A percentile compares a stretch with the other conserved stretches of the same genome.
Conservation (phyloP, 2,888 invertebrate genomes). For the Thymelicus acteon region DNA sequence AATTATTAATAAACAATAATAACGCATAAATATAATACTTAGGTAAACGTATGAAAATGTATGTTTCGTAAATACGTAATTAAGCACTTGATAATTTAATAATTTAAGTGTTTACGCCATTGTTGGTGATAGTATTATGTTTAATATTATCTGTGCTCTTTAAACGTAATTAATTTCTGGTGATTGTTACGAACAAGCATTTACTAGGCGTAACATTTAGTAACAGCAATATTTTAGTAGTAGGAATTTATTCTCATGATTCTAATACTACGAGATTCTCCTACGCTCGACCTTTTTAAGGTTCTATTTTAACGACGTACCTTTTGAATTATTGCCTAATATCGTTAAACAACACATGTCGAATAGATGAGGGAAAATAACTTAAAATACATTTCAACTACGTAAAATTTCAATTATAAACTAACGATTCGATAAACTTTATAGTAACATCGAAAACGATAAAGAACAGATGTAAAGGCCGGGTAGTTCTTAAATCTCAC, state of each 20-base stretch:
- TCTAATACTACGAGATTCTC: slow-evolving; percentile 1
- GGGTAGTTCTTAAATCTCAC: slow-evolving; percentile 25
- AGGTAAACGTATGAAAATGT: background rate
- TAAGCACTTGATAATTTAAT: slow-evolving; percentile 4
- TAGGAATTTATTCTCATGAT: slow-evolving; percentile 14
- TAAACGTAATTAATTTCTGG: background rate
- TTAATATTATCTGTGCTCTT: slow-evolving; percentile 10
- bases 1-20: background rate
- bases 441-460: background rate
- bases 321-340: too few species aligned
- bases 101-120: background rate
- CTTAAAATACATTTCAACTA: background rate
- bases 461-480: slow-evolving; percentile 18
- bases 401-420: background rate
- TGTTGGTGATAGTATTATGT: background rate
- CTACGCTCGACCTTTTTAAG: slow-evolving; percentile 13
- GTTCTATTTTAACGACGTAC: background rate
- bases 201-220: slow-evolving; percentile 3
- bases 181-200: slow-evolving; percentile 1
- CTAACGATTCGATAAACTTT: slow-evolving; percentile 8
- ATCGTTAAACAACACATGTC: too few species aligned
- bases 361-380: too few species aligned
- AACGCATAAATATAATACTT: background rate
- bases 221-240: slow-evolving; percentile 4
- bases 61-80: background rate